Evolutionary conservation across 2,113 vertebrate species (phyloP), one percentile per base, ranked within the genome.

Genomic region (Patagioenas fasciata): DNA sequence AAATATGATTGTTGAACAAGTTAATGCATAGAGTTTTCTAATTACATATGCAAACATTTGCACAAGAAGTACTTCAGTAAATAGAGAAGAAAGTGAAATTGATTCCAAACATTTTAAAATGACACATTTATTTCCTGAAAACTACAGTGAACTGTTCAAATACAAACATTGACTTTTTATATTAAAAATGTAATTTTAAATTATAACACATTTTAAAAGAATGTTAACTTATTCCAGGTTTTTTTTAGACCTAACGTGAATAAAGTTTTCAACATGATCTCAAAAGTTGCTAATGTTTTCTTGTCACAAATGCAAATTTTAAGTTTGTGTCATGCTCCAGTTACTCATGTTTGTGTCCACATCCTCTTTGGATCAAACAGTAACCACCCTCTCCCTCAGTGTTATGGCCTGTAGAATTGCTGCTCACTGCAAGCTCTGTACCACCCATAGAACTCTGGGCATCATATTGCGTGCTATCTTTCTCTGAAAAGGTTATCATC

Each of bases 41-140:
- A 89, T 95, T 95, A 58, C 10, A 54, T 50, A 85, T 17, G 50
- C 78, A 97, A 96, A 94, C n/a, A 88, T 82, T 95, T 96, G 61
- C 62, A 93, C 74, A 96, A 91, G 71, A 75, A 93, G 32, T 89
- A 75, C 69, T 93, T 95, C 81, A 93, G 48, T 94, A 58, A 86
- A 67, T 65, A 82, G 10, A 3, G 42, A 86, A 74, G 48, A 69
- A 42, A 94, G n/a, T 29, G 51, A 82, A 91, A 95, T 89, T 40
- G 0, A 93, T 73, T 93, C 9, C 17, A 92, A 96, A 54, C 20
- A 73, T 66, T 93, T 85, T 34, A 18, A 91, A 95, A 85, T 58
- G 9, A 42, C 25, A 89, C 16, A 58, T 36, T 61, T 85, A 66
- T 84, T 89, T 95, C 38, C 58, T 72, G 31, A 92, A 89, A 89